Base-by-base conservation (phyloP, 2,113 vertebrate genomes). In the Callionymus lyra region DNA sequence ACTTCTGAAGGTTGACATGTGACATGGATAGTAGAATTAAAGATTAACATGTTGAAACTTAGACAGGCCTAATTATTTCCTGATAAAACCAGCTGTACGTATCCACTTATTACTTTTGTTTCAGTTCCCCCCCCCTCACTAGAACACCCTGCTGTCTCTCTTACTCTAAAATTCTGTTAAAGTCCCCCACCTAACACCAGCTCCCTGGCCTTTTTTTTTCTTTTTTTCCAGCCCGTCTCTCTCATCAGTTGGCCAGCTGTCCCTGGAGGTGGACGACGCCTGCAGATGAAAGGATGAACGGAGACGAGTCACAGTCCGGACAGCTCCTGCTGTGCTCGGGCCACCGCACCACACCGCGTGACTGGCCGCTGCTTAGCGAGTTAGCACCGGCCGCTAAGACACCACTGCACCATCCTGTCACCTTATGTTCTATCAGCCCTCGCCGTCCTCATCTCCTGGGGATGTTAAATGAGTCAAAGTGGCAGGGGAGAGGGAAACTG, bases 141-240 rank as follows among this genome's bases (percentile, higher is more conserved):
- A 16, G 33, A 35, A 32, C 9, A 6, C 17, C 5, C 9, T 15
- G 34, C 8, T 31, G n/a, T 53, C 10, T 14, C 15, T 14, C 42
- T 43, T 34, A 17, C 47, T 47, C 38, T 47, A 65, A 51, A 43
- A 40, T 81, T 83, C 67, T 74, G 70, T 45, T 8, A 72, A 50
- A 50, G 19, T 52, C 48, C 21, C 21, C 41, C 27, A 14, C 32
- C 52, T 34, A 47, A 53, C 47, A 18, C 37, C 42, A 12, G 38
- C 19, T 10, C 35, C 17, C 31, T 16, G 12, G 39, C 34, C 41
- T 74, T 81, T 83, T 83, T 79, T 79, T 16, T 12, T 37, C 34
- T 39, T 74, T 81, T 83, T 83, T 79, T 79, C 76, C 82, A 82
- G 39, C 15, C 56, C 9, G 36, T 64, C 54, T 50, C 69, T 70